Conservation (phyloP, 2,113 vertebrate species). For the Elanoides forficatus region DNA sequence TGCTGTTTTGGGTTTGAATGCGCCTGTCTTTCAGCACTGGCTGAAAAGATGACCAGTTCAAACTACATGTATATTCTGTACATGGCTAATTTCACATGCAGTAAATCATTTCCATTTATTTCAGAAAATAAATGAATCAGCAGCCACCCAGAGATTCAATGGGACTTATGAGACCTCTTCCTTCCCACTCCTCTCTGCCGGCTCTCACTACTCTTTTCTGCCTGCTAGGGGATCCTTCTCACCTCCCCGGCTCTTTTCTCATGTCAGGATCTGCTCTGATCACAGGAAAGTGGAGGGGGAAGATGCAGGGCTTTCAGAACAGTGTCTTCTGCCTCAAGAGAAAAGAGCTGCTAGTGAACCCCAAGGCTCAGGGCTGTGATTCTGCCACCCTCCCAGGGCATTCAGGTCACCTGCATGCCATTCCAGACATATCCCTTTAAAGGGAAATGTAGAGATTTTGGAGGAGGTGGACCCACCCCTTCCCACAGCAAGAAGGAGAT, state of each 20-base stretch:
- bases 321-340: not conserved
- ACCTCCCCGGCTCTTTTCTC: not conserved
- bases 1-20: not conserved
- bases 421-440: not conserved
- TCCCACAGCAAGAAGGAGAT: not conserved
- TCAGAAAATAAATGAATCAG: not conserved
- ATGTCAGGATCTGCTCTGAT: not conserved
- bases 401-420: not conserved
- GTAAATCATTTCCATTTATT: not conserved
- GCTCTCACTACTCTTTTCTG: not conserved
- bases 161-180: not conserved
- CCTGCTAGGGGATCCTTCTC: not conserved
- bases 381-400: rapidly evolving
- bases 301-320: not conserved
- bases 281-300: not conserved
- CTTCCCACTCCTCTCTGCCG: not conserved
- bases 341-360: not conserved
- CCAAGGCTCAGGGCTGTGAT: not conserved
- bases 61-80: not conserved
- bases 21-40: not conserved
- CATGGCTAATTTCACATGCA: not conserved
- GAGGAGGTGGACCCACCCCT: not conserved
- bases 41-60: not conserved
- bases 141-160: not conserved
- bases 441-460: not conserved